Conservation (phyloP, 2,113 vertebrate genomes). For the Alectura lathami region DNA sequence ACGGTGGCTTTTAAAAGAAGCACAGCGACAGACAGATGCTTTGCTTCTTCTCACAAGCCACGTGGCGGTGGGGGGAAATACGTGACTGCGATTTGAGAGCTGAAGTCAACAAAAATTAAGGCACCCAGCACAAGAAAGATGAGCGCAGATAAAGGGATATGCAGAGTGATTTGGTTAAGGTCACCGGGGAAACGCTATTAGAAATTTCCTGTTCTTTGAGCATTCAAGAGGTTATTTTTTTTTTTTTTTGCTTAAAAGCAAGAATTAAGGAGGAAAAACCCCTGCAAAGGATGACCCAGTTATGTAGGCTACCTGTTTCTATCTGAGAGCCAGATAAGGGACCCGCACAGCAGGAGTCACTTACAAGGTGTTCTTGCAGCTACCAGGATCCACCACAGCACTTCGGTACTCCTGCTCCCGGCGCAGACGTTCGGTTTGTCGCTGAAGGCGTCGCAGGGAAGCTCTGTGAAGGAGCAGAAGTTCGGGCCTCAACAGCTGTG, state of each 20-base stretch:
- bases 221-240: not conserved
- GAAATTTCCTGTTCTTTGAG: not conserved
- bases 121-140: not conserved
- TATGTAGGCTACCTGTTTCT: not conserved
- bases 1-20: not conserved
- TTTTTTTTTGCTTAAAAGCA: not conserved
- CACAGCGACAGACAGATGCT: not conserved
- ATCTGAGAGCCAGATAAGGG: not conserved
- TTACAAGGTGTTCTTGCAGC: not conserved
- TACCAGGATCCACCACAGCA: not conserved
- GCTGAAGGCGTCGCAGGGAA: fast-evolving
- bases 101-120: not conserved
- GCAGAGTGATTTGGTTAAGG: not conserved
- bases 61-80: too few relatives aligned
- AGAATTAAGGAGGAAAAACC: not conserved
- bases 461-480: not conserved
- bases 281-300: fast-evolving
- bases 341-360: not conserved
- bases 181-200: not conserved
- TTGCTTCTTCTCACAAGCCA: not conserved
- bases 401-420: too few relatives aligned
- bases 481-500: not conserved
- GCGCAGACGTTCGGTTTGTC: too few relatives aligned
- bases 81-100: fast-evolving
- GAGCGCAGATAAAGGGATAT: not conserved